A percentile compares a stretch with the other conserved stretches of the same genome.
Evolutionary conservation across 1,140 invertebrate species (phyloP).

Genomic region (Drosophila fuyamai): DNA sequence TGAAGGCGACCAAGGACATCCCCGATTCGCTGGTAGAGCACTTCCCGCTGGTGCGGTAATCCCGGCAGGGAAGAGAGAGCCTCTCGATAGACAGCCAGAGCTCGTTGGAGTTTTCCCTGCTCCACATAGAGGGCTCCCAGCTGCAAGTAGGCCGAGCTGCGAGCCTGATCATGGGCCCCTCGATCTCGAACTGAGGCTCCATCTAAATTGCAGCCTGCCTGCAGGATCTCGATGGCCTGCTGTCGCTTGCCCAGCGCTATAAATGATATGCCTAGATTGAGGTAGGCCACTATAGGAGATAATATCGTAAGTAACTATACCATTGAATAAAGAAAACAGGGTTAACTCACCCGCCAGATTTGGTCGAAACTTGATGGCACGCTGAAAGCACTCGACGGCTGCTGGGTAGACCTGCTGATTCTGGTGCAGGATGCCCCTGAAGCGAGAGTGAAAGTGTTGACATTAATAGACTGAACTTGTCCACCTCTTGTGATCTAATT

Average conservation of each 20-base stretch:
- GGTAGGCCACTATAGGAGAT: constrained; percentile 93
- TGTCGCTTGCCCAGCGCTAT: constrained; percentile 92
- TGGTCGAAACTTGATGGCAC: constrained; percentile 96
- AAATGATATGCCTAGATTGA: constrained; percentile 96
- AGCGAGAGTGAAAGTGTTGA: constrained; percentile 85
- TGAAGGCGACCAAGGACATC: constrained; percentile 93
- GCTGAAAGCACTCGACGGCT: constrained; percentile 95
- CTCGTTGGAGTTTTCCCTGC: constrained; percentile 92
- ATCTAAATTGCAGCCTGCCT: constrained; percentile 92
- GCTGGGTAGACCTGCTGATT: constrained; percentile 94
- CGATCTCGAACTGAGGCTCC: constrained; percentile 95
- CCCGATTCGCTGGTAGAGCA: constrained; percentile 86
- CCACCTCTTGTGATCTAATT: constrained; percentile 61
- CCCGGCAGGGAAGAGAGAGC: constrained; percentile 92
- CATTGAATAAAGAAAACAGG: neutral
- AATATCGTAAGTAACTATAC: neutral
- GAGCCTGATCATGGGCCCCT: constrained; percentile 94
- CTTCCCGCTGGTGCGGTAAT: constrained; percentile 91
- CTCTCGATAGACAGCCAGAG: constrained; percentile 94
- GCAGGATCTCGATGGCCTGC: constrained; percentile 93
- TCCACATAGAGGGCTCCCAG: constrained; percentile 95
- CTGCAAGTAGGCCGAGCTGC: constrained; percentile 95
- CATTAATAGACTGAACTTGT: constrained; percentile 76
- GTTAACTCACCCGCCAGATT: constrained; percentile 95
- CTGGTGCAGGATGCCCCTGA: constrained; percentile 96